Evolutionary conservation across 2,113 vertebrate genomes (phyloP).

Genomic region (Nesoenas mayeri): DNA sequence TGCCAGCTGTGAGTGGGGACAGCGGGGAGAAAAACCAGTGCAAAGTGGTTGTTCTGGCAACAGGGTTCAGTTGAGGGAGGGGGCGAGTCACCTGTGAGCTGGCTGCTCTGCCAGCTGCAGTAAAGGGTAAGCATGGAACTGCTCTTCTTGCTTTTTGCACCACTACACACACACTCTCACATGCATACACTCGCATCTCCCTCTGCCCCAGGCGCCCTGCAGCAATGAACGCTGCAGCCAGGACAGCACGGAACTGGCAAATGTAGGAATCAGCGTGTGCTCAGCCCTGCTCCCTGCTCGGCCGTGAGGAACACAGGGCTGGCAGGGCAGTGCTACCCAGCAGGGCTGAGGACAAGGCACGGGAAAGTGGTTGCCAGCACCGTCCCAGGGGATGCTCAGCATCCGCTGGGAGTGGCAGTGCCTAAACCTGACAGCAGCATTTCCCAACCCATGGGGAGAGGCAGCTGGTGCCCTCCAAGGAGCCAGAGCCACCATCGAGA

Average conservation of each 20-base stretch:
- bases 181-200: accelerated
- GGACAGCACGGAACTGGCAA: not conserved
- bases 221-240: accelerated
- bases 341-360: not conserved
- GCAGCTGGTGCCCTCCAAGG: not conserved
- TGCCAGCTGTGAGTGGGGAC: not conserved
- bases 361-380: not conserved
- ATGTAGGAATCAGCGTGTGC: accelerated
- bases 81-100: accelerated
- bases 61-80: not conserved
- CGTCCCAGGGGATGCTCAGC: not conserved
- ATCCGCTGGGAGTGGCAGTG: not conserved
- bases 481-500: not conserved
- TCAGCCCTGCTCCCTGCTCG: not conserved
- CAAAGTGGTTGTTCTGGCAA: not conserved
- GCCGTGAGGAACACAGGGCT: not conserved
- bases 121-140: not conserved
- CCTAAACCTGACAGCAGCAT: not conserved
- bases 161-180: not conserved
- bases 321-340: too few relatives aligned
- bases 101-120: not conserved
- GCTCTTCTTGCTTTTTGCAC: too few relatives aligned
- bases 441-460: not conserved
- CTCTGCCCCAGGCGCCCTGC: not conserved
- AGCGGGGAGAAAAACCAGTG: not conserved